A percentile compares a stretch with the other conserved stretches of the same genome.
phyloP scores from a whole-genome alignment of 2,797 vertebrate genomes.

The Lateolabrax maculatus region DNA sequence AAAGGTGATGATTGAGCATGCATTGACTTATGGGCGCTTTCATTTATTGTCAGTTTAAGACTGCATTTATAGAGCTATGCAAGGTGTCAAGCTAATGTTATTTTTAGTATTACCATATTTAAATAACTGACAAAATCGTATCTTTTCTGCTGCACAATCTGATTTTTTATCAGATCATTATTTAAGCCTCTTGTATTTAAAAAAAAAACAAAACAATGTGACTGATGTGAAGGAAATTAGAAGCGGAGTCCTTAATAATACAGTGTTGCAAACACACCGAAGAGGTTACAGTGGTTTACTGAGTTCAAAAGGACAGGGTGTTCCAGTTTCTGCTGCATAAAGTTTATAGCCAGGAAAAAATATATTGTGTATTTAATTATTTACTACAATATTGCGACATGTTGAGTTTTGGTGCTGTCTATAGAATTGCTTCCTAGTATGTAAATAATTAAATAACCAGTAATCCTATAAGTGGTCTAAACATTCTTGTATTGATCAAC shows the following conservation, averaged over 20 bases:
- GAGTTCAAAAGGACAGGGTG: slow-evolving; percentile 26
- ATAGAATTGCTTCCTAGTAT: background rate
- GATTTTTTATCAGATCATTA: too few species aligned
- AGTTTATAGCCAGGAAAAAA: background rate
- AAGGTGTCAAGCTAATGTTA: slow-evolving; percentile 33
- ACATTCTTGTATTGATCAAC: background rate
- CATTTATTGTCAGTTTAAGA: slow-evolving; percentile 10
- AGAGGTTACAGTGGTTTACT: slow-evolving; percentile 1
- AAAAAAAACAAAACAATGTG: background rate
- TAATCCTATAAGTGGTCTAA: background rate
- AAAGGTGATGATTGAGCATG: slow-evolving; percentile 71
- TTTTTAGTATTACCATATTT: background rate
- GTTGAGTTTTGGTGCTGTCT: slow-evolving; percentile 5
- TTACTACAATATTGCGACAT: background rate
- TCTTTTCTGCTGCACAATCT: background rate
- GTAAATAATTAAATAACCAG: slow-evolving; percentile 11
- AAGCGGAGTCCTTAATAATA: background rate
- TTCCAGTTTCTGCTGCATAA: background rate
- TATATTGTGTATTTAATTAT: background rate
- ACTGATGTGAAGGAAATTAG: background rate
- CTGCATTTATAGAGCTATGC: slow-evolving; percentile 27
- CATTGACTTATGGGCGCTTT: slow-evolving; percentile 30
- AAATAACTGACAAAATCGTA: background rate
- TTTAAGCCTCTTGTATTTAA: slow-evolving; percentile 20
- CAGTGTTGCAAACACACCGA: background rate